Evolutionary conservation across 2,113 vertebrate species (phyloP), one percentile per base, ranked within the genome.

Genomic region (Ranitomeya variabilis): DNA sequence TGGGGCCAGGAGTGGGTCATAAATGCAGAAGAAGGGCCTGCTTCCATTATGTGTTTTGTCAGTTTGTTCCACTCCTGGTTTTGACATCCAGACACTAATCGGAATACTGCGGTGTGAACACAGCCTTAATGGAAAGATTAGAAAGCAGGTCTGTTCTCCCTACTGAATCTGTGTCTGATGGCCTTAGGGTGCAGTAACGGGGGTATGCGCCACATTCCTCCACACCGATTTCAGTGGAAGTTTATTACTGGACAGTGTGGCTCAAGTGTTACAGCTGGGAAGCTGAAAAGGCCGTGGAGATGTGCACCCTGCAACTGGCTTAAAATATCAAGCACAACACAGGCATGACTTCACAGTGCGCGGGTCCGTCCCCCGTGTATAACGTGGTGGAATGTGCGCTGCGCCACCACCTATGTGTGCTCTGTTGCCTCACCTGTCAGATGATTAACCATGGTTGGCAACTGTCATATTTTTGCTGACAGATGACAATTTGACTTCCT

Each of bases 401-500:
- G 52, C 77, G n/a, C 19, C 9, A 57, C 57, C 55, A 80, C 78
- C 78, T 59, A 31, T 80, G 78, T 23, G n/a, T 15, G 6, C 5
- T 59, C 78, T 52, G 23, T 60, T 12, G n/a, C 21, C 23, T 80
- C 78, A 59, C 78, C 78, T 80, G 78, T 59, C 78, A 80, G 4
- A 80, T 80, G 55, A 59, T 59, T 59, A 26, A 59, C 78, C 54
- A 57, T 59, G 54, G 78, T 60, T 60, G 54, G 23, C 54, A 60
- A 60, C n/a, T 26, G 54, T 31, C 78, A 60, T 19, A 31, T 26
- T 80, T 59, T 55, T 31, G 15, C 23, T 57, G 55, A 80, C 71
- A 16, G 31, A 74, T 74, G 71, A 74, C 71, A 74, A 74, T 74
- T 18, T 31, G 78, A 80, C 54, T 80, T 80, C 78, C 78, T 80